Conservation (phyloP, 1,140 invertebrate genomes). For the Oppia nitens region DNA sequence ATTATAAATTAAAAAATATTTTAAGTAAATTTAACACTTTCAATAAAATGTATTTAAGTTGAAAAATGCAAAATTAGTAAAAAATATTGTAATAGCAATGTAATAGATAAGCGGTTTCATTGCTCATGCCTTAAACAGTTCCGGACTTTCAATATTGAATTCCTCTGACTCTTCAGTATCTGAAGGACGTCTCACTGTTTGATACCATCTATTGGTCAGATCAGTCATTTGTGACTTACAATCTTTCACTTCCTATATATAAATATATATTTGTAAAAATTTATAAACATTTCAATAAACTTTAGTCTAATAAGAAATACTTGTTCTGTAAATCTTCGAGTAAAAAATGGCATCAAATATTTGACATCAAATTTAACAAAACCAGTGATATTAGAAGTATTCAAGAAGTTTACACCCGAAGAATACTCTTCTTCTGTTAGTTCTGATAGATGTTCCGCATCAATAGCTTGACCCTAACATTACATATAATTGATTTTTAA, state of each 20-base stretch:
- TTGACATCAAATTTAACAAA: constrained; percentile 80
- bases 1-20: no score
- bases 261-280: background rate
- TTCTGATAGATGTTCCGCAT: constrained; percentile 88
- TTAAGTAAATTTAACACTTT: no score
- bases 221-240: constrained; percentile 90
- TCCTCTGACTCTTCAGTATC: constrained; percentile 19
- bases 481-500: background rate
- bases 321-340: constrained; percentile 76
- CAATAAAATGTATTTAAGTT: no score
- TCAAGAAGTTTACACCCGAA: constrained; percentile 48
- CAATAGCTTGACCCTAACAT: constrained; percentile 77
- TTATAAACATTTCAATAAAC: constrained; percentile 5
- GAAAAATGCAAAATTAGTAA: background rate
- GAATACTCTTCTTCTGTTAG: constrained; percentile 84
- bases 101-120: background rate
- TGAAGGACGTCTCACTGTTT: constrained; percentile 51
- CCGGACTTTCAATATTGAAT: constrained; percentile 2
- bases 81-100: background rate
- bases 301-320: constrained; percentile 28
- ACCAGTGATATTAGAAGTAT: constrained; percentile 40
- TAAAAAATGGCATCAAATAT: constrained; percentile 90
- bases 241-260: constrained; percentile 66
- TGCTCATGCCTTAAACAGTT: background rate
- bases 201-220: constrained; percentile 89